Evolutionary conservation across 2,888 invertebrate species (phyloP), one percentile per base, ranked within the genome.

Genomic region (Lasioglossum zephyrum): DNA sequence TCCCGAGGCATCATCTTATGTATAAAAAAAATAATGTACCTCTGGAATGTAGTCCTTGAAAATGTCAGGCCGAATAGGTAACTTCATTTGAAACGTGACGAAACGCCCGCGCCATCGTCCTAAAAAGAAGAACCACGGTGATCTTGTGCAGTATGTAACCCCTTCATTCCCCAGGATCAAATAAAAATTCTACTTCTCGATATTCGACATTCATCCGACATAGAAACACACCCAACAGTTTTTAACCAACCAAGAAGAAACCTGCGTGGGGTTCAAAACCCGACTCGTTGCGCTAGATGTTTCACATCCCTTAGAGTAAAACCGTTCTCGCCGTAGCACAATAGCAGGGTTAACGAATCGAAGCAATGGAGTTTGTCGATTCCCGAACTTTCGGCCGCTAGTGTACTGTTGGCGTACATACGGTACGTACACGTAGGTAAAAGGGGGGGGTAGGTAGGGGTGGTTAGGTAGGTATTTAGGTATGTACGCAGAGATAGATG

Each of bases 401-500:
- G 22, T 63, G 63, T 49, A 76, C 36, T n/a, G 39, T 77, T 9
- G 11, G 39, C 47, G 22, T 41, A 53, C 49, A 79, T 60, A 74
- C 18, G 39, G 49, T 47, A 79, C 75, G 70, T 73, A 78, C 41
- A 70, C 41, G 70, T 39, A 41, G 70, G n/a, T 70, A 69, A 18
- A 36, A 39, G 31, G 9, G 66, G 36, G 60, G 47, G 39, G 63
- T 57, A 31, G 66, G 44, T 49, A 72, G 69, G 74, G 74, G 75
- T 39, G 79, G 72, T 79, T 47, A 79, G 39, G 60, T 39, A 70
- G 47, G 53, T 78, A 74, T 72, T 74, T 79, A 57, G 79, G 74
- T 81, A 81, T 73, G 77, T 69, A 77, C 81, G 85, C 79, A 82
- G 88, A 85, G 84, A 87, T 85, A 86, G 82, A 89, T 87, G 89